phyloP scores from a whole-genome alignment of 2,888 invertebrate genomes.

The Lagria hirta region DNA sequence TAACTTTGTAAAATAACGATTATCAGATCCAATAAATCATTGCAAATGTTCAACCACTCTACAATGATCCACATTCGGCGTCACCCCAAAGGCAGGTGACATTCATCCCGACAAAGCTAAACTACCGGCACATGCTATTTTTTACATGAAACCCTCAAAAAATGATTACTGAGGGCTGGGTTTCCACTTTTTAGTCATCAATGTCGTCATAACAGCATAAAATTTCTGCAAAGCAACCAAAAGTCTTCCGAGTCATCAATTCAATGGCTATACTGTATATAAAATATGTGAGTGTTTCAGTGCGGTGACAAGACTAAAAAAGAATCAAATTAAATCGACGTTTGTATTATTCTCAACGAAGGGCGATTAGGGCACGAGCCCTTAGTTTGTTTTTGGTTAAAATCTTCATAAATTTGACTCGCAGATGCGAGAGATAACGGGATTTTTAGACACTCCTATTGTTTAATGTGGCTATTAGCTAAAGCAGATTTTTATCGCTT shows the following conservation, averaged over 20 bases:
- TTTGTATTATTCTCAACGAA: slow-evolving; percentile 16
- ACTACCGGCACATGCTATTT: slow-evolving; percentile 29
- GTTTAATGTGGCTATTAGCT: slow-evolving; percentile 20
- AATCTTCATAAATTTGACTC: slow-evolving; percentile 17
- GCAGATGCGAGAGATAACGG: slow-evolving; percentile 24
- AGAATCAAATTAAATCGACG: slow-evolving; percentile 18
- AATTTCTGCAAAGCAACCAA: slow-evolving; percentile 2
- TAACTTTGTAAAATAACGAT: neutral
- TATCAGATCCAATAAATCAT: neutral
- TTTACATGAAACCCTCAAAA: slow-evolving; percentile 26
- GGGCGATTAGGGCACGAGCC: slow-evolving; percentile 12
- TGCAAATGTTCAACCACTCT: neutral
- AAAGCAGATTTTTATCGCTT: too few species aligned
- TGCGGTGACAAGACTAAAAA: slow-evolving; percentile 15
- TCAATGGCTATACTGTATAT: slow-evolving; percentile 8
- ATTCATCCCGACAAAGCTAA: slow-evolving; percentile 10
- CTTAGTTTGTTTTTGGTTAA: neutral
- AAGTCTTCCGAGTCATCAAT: neutral
- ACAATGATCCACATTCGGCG: neutral
- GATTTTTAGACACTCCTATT: too few species aligned
- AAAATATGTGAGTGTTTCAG: slow-evolving; percentile 10
- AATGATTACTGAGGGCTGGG: slow-evolving; percentile 25
- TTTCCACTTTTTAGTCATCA: slow-evolving; percentile 25
- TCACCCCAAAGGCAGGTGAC: slow-evolving; percentile 29
- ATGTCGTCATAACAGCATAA: slow-evolving; percentile 7